Evolutionary conservation across 2,888 invertebrate genomes (phyloP).

Genomic region (Chesias legatella): DNA sequence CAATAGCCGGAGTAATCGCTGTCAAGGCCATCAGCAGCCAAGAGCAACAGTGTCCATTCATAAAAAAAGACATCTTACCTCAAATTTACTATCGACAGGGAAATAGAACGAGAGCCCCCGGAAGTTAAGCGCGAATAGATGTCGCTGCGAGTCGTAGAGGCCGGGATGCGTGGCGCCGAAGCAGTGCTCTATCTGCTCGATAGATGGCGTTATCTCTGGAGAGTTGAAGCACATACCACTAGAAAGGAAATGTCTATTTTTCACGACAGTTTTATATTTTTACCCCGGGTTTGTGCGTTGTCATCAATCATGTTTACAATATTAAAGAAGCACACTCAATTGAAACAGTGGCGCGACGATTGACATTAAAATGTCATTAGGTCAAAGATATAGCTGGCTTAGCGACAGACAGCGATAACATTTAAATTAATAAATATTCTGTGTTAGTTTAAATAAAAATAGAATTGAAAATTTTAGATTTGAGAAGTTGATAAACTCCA

Average conservation of each 20-base stretch:
- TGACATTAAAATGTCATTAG: slow-evolving; percentile 31
- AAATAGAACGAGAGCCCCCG: slow-evolving; percentile 98
- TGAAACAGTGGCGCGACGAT: neutral
- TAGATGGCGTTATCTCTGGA: slow-evolving; percentile 96
- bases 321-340: too few species aligned
- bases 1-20: too few species aligned
- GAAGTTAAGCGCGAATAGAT: slow-evolving; percentile 97
- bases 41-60: too few species aligned
- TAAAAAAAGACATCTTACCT: too few species aligned
- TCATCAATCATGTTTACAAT: too few species aligned
- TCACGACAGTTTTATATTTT: neutral
- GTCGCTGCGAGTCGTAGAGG: slow-evolving; percentile 96
- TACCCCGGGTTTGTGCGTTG: too few species aligned
- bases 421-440: too few species aligned
- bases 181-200: slow-evolving; percentile 98
- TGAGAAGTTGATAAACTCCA: too few species aligned
- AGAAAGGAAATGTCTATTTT: slow-evolving; percentile 18
- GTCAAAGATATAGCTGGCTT: slow-evolving; percentile 15
- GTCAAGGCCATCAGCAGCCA: too few species aligned
- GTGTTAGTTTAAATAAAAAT: too few species aligned
- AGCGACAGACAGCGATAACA: neutral
- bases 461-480: too few species aligned
- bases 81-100: slow-evolving; percentile 94
- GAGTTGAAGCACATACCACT: slow-evolving; percentile 93
- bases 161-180: slow-evolving; percentile 99